Base-by-base conservation (phyloP, 2,797 vertebrate species). In the Phoeniculus purpureus region DNA sequence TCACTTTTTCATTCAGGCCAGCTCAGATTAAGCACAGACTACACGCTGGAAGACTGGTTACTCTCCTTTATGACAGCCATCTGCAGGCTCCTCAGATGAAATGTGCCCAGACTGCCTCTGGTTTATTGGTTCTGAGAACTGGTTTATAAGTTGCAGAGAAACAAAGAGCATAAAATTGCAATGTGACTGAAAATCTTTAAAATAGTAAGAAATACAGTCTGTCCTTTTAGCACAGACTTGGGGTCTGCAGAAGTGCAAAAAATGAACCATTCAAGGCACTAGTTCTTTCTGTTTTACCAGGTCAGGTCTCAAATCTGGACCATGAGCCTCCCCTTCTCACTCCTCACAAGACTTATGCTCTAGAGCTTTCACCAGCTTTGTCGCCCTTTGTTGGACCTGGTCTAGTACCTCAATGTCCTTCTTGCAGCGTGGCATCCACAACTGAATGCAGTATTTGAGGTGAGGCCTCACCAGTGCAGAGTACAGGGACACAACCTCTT, bases 71-170 rank as follows among this genome's bases (percentile, higher is more conserved):
- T 0, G 0, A 79, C 54, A 79, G 34, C 27, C 40, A 51, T 81
- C 67, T 94, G 90, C 54, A 91, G 85, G 81, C n/a, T 45, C 48
- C 48, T 87, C 50, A 59, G 62, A 85, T 86, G 85, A 68, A 89
- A 72, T 40, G 40, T 82, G 73, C 62, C 62, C 68, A 90, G 51
- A 73, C 43, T 17, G 0, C n/a, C 3, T 0, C 34, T 70, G 48
- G 16, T 66, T 92, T 87, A 52, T 50, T 45, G 55, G 19, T 92
- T 87, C 50, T 47, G 45, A 55, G 62, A 85, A 81, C 2, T 83
- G 9, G 17, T 45, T 78, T n/a, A n/a, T n/a, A n/a, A n/a, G 54
- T 22, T 52, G 56, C 22, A 89, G 62, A 82, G 75, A 45, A 90
- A 22, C 45, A 80, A 61, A 89, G 89, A 90, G 15, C 21, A 78